Evolutionary conservation across 2,113 vertebrate genomes (phyloP), one percentile per base, ranked within the genome.

Genomic region (Barnardius zonarius): DNA sequence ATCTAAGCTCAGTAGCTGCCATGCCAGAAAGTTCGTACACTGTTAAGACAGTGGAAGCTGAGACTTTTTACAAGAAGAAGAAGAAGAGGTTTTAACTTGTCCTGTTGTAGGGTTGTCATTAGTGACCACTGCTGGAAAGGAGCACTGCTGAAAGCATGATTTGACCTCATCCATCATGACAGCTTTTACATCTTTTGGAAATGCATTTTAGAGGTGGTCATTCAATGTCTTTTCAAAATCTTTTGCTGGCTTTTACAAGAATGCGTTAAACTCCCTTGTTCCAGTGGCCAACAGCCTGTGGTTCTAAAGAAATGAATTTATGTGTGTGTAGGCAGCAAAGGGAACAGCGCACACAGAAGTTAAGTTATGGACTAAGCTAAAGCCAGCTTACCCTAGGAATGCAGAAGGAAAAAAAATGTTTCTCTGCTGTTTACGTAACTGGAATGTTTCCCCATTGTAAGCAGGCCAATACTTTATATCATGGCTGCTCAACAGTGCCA

Each of bases 381-480:
- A 96, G 51, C 41, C 90, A 96, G 88, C 86, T 97, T 92, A 93
- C 68, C 80, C 51, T 37, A 94, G 94, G 96, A 96, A 97, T 97
- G 96, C 88, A 83, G 94, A 92, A 83, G 10, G 35, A 68, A 88
- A 72, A 92, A 92, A 90, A 81, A n/a, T 9, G 61, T 17, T 81
- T 73, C 67, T 80, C 68, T 77, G 31, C n/a, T 96, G 95, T 96
- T 95, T 97, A 92, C 91, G 93, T 96, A 92, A 86, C 86, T 97
- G 88, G 86, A 83, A 96, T 97, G 86, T 88, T 96, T 96, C 31
- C 46, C 43, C 48, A 28, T 86, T 86, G n/a, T 75, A 67, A 92
- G 79, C 83, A 86, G 76, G 86, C 93, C 95, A 88, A 67, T 86
- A 88, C 54, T 95, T 92, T 92, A 59, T 78, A 94, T 46, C 68